A percentile compares a stretch with the other conserved stretches of the same genome.
Conservation (phyloP, 2,797 vertebrate genomes). For the Caiman crocodilus region DNA sequence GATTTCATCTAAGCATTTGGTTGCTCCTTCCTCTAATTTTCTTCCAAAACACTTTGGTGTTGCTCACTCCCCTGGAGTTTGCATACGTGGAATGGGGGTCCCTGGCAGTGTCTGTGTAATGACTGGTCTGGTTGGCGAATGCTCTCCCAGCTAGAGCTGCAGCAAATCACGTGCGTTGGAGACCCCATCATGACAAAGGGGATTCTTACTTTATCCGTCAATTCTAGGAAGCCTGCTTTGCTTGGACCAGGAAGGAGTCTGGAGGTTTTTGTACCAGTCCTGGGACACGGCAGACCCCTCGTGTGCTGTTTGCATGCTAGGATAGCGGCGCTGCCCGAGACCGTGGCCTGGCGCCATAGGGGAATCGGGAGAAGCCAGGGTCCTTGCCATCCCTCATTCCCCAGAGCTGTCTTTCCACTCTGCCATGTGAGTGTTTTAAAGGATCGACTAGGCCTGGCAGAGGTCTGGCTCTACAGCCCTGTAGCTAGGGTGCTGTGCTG, state of each 20-base stretch:
- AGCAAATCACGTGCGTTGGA: fast-evolving
- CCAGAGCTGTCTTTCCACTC: not conserved
- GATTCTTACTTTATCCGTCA: not conserved
- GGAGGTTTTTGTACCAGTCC: not conserved
- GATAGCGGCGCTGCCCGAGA: fast-evolving
- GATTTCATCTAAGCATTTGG: not conserved
- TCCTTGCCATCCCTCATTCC: not conserved
- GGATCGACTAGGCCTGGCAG: not conserved
- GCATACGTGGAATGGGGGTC: not conserved
- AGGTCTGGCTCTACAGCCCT: no score
- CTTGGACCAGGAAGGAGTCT: not conserved
- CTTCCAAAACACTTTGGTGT: not conserved
- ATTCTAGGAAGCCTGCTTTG: not conserved
- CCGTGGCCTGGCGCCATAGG: not conserved
- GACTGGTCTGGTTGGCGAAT: not conserved
- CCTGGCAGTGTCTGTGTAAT: no score
- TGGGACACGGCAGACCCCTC: not conserved
- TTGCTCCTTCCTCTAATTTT: not conserved
- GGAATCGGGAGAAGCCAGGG: no score
- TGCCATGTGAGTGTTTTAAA: not conserved
- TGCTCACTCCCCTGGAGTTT: not conserved
- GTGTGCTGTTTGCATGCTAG: not conserved
- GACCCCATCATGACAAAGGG: fast-evolving
- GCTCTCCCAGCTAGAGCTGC: not conserved
- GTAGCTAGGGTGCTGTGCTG: not conserved